These are phyloP conservation scores for Nemopilema nomurai DNA, from an alignment of 30 jellyfish, hydroid and myxozoan species.

Conservation along the genomic window DNA sequence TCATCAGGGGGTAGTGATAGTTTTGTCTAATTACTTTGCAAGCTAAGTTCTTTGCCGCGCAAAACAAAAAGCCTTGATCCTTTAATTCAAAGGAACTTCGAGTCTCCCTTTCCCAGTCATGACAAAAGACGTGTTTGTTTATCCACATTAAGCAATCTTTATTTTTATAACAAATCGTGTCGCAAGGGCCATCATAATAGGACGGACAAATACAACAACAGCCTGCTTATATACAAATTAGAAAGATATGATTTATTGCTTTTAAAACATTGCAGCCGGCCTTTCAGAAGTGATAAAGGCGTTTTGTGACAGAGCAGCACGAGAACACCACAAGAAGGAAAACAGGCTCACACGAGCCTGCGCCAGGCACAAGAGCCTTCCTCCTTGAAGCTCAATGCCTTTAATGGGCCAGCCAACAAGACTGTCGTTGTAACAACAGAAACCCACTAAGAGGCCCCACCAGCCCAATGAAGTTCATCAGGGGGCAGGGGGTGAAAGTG, in stretches of 20 bases:
- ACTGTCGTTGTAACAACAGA: too few relatives aligned
- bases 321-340: not conserved
- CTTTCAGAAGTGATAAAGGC: not conserved
- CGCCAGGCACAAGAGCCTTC: too few relatives aligned
- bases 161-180: not conserved
- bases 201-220: not conserved
- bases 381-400: too few relatives aligned
- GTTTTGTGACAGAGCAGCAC: not conserved
- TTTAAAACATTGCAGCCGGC: not conserved
- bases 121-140: not conserved
- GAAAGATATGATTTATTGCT: not conserved
- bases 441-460: too few relatives aligned
- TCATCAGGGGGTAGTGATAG: slow-evolving; percentile 52
- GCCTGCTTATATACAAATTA: not conserved
- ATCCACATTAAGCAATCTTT: not conserved
- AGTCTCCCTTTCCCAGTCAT: not conserved
- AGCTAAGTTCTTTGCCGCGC: not conserved
- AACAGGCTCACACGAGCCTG: not conserved
- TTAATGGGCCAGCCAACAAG: too few relatives aligned
- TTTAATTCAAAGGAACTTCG: not conserved
- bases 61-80: not conserved
- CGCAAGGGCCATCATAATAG: not conserved
- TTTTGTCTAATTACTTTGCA: slow-evolving; percentile 27
- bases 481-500: too few relatives aligned
- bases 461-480: too few relatives aligned